Conservation (phyloP, 2,797 vertebrate species). For the Naso thynnoides region DNA sequence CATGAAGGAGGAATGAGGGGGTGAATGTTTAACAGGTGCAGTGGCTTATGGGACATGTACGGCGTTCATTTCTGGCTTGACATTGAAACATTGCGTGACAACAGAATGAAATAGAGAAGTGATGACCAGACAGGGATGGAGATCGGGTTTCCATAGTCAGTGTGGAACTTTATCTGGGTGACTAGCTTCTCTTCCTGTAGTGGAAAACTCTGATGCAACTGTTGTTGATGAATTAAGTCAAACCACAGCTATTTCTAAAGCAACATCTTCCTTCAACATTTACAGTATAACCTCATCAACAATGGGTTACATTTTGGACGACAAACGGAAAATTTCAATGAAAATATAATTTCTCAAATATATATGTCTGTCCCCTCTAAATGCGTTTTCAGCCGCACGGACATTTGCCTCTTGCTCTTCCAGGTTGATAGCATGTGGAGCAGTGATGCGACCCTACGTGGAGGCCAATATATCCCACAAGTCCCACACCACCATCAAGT, state of each 20-base stretch:
- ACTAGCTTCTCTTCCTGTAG: background rate
- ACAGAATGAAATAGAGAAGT: constrained; percentile 50
- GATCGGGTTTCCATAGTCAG: constrained; percentile 16
- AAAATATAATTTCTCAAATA: background rate
- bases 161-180: constrained; percentile 4
- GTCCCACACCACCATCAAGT: constrained; percentile 99
- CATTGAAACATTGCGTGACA: constrained; percentile 15
- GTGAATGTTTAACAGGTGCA: constrained; percentile 32
- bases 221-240: background rate
- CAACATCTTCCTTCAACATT: background rate
- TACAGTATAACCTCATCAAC: background rate
- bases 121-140: constrained; percentile 17
- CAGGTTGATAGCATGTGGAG: constrained; percentile 95
- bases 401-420: background rate
- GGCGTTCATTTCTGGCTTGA: constrained; percentile 14
- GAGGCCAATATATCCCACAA: constrained; percentile 99
- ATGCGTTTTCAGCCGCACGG: background rate
- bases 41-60: background rate
- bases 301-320: background rate
- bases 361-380: background rate
- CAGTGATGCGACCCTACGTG: constrained; percentile 95
- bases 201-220: constrained; percentile 6
- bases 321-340: background rate
- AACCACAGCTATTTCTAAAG: background rate
- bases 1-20: background rate